Evolutionary conservation across 1,140 invertebrate species (phyloP).

Genomic region (Papilio xuthus): DNA sequence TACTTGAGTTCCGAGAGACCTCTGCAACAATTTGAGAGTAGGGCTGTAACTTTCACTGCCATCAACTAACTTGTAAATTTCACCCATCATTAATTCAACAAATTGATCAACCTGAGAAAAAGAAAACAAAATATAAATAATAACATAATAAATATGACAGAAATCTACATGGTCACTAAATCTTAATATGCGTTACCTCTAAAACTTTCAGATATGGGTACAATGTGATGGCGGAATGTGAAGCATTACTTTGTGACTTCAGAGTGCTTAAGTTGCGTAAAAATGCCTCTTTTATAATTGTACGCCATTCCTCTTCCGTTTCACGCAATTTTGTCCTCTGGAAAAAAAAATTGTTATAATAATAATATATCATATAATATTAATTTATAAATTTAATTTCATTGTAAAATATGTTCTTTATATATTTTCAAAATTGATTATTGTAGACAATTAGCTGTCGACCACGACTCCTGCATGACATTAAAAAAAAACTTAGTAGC

Average conservation of each 20-base stretch:
- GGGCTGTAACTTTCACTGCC: conserved; percentile 92
- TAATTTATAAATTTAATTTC: not conserved
- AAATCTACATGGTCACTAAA: too few species aligned
- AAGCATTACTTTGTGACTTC: conserved; percentile 75
- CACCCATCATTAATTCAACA: conserved; percentile 84
- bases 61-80: conserved; percentile 86
- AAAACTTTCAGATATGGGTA: conserved; percentile 89
- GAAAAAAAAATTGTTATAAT: conserved; percentile 40
- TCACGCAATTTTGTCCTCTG: conserved; percentile 83
- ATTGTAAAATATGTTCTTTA: not conserved
- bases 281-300: conserved; percentile 84
- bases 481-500: too few species aligned
- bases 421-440: too few species aligned
- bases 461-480: too few species aligned
- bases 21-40: conserved; percentile 84
- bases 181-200: conserved; percentile 59
- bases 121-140: conserved; percentile 9
- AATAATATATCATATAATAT: not conserved
- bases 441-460: too few species aligned
- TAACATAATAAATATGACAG: not conserved
- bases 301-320: conserved; percentile 86
- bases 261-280: conserved; percentile 85
- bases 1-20: conserved; percentile 87
- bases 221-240: conserved; percentile 82
- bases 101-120: conserved; percentile 83